Base-by-base conservation (phyloP, 2,113 vertebrate genomes). In the Ictalurus punctatus region DNA sequence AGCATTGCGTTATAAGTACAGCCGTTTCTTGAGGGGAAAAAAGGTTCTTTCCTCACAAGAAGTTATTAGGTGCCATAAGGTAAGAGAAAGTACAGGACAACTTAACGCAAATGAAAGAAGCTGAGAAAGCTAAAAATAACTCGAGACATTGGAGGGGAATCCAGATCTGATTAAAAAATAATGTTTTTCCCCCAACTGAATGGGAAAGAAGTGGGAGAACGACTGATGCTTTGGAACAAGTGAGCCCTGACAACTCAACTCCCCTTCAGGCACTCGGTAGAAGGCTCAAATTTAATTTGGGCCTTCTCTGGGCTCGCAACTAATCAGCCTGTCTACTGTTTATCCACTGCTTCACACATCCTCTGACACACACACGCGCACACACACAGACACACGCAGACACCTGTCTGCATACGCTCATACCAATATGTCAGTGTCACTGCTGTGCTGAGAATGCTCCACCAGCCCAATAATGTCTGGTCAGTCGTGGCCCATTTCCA, bases 291-390 rank as follows among this genome's bases (percentile, higher is more conserved):
- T 89, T 88, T 73, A 86, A 89, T 90, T 87, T 87, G 54, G 69
- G 40, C 34, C 52, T 74, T 83, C n/a, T 23, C 78, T 61, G 69
- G 34, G 69, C 58, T 83, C 19, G 0, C 40, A 87, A 88, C 84
- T 79, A 90, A 90, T 90, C 87, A 86, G 84, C 37, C 85, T 86
- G 85, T 84, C 63, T 73, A 86, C 85, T 78, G 71, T 86, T 86
- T 86, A 86, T 61, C 71, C 58, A 61, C 63, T 58, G 65, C 37
- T 73, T 74, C 80, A 19, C 67, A 61, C 61, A 83, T 76, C 71
- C 9, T 34, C 56, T 78, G 67, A 52, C 54, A 44, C 67, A 21
- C 83, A 52, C 44, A n/a, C 48, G 23, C 8, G 23, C 8, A 74
- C 83, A 52, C 44, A 52, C 54, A 30, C 67, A 21, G 63, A 34